A percentile compares a stretch with the other conserved stretches of the same genome.
Conservation (phyloP, 2,888 invertebrate genomes). For the Rambutsinella grinnellia region DNA sequence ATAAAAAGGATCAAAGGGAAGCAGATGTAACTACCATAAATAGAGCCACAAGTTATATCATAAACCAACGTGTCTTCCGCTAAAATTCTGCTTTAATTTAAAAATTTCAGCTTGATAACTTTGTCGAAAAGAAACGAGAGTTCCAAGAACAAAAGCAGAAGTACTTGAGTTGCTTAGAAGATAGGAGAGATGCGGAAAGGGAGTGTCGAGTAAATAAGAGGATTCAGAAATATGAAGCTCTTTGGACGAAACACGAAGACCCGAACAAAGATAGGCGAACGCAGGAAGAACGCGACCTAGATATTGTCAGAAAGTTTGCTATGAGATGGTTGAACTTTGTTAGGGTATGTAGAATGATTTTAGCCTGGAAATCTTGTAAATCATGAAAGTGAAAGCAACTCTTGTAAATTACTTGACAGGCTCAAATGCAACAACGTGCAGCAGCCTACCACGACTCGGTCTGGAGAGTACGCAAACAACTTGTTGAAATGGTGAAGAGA, state of each 20-base stretch:
- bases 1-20: slow-evolving; percentile 5
- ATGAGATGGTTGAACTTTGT: slow-evolving; percentile 23
- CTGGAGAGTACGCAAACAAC: slow-evolving; percentile 25
- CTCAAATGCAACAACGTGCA: neutral
- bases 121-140: slow-evolving; percentile 29
- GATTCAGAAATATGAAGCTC: neutral
- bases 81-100: too few species aligned
- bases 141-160: slow-evolving; percentile 12
- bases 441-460: slow-evolving; percentile 40
- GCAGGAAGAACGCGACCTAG: slow-evolving; percentile 5
- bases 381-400: too few species aligned
- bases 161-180: slow-evolving; percentile 3
- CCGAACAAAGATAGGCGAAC: neutral
- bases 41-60: too few species aligned
- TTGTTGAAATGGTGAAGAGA: slow-evolving; percentile 23
- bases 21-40: slow-evolving; percentile 13
- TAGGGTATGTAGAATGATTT: neutral
- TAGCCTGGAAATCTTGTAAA: too few species aligned
- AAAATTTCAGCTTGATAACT: slow-evolving; percentile 25
- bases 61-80: too few species aligned
- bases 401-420: too few species aligned
- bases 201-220: slow-evolving; percentile 17
- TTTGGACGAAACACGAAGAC: neutral
- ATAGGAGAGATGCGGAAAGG: slow-evolving; percentile 24
- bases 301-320: slow-evolving; percentile 23